Evolutionary conservation across 2,888 invertebrate genomes (phyloP).

Genomic region (Autographa gamma): DNA sequence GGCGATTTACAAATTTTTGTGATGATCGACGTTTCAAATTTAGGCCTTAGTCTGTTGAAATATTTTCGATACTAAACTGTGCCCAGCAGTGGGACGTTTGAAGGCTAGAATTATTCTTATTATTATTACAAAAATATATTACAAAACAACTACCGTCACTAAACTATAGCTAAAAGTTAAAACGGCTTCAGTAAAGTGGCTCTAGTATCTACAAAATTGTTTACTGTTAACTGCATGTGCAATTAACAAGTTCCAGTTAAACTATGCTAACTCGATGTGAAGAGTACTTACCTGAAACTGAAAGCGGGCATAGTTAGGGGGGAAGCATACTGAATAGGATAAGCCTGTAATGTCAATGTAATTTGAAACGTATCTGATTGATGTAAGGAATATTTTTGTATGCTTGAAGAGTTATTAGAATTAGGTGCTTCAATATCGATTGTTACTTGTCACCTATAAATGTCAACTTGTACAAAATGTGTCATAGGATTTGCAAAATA

Average conservation of each 20-base stretch:
- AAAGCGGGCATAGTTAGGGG: background rate
- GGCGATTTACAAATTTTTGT: too few species aligned
- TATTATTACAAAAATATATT: too few species aligned
- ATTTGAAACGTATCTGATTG: background rate
- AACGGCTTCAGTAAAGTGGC: background rate
- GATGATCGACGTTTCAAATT: too few species aligned
- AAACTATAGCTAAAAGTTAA: background rate
- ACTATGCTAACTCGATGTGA: slow-evolving; percentile 6
- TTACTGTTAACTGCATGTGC: slow-evolving; percentile 4
- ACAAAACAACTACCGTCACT: background rate
- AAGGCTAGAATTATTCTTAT: too few species aligned
- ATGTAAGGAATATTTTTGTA: background rate
- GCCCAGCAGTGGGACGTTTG: too few species aligned
- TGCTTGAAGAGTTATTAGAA: background rate
- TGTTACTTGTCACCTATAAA: too few species aligned
- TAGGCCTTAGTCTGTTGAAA: too few species aligned
- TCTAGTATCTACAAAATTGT: slow-evolving; percentile 7
- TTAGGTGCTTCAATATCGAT: too few species aligned
- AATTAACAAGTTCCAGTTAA: slow-evolving; percentile 7
- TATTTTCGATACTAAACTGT: too few species aligned
- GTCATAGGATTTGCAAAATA: too few species aligned
- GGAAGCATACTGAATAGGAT: background rate
- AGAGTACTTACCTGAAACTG: slow-evolving; percentile 4
- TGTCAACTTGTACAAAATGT: too few species aligned
- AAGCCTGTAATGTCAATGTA: background rate